These are phyloP conservation scores for Papilio dardanus DNA, from an alignment of 1,140 invertebrate genomes.

Conservation along the genomic window DNA sequence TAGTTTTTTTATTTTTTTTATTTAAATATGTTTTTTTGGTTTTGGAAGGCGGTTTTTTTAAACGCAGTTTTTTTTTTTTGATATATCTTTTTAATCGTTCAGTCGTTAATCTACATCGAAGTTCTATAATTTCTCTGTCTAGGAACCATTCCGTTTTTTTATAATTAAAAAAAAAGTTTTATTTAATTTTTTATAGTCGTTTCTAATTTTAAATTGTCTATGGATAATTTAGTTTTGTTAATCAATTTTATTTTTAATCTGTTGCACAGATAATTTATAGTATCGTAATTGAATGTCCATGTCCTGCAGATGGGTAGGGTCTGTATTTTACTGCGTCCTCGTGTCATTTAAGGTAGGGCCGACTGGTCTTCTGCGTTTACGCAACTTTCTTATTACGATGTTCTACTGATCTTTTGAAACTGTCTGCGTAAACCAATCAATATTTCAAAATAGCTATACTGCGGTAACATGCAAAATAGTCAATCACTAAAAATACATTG, in stretches of 20 bases:
- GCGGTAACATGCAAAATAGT: constrained; percentile 49
- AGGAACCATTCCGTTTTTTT: background rate
- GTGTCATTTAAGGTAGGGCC: constrained; percentile 69
- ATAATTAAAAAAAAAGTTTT: background rate
- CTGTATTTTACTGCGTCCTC: constrained; percentile 59
- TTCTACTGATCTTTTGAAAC: constrained; percentile 67
- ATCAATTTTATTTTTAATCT: background rate
- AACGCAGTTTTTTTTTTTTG: background rate
- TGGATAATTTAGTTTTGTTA: background rate
- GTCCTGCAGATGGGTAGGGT: constrained; percentile 43
- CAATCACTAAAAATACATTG: constrained; percentile 35
- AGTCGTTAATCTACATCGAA: background rate
- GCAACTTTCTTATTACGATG: constrained; percentile 70
- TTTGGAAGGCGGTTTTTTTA: no score
- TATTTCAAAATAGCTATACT: constrained; percentile 57
- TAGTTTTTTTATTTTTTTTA: no score
- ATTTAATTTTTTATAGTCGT: background rate
- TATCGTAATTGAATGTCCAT: constrained; percentile 17
- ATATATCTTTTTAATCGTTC: background rate
- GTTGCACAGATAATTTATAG: background rate
- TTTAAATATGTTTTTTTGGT: no score
- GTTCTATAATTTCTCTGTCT: background rate
- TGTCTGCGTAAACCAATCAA: constrained; percentile 57
- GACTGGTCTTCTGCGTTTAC: constrained; percentile 62
- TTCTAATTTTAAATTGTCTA: background rate